Evolutionary conservation across 2,888 invertebrate genomes (phyloP).

Genomic region (Endotricha flammealis): DNA sequence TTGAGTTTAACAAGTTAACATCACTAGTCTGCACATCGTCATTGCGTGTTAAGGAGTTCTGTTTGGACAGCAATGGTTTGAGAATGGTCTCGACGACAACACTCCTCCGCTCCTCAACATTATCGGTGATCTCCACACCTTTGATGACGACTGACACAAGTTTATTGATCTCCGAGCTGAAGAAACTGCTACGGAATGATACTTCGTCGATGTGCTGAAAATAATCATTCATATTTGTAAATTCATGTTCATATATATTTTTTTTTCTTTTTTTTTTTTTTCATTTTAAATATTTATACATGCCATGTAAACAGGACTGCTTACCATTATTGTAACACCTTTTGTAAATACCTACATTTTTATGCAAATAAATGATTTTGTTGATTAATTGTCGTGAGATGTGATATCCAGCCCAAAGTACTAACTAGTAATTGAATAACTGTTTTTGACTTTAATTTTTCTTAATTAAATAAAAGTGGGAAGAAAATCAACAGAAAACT

Average conservation of each 20-base stretch:
- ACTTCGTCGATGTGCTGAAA: slow-evolving; percentile 90
- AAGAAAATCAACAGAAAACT: too few species aligned
- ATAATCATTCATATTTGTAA: slow-evolving; percentile 9
- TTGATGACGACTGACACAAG: slow-evolving; percentile 88
- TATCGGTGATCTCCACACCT: slow-evolving; percentile 89
- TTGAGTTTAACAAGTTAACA: slow-evolving; percentile 29
- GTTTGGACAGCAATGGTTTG: slow-evolving; percentile 69
- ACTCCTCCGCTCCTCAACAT: slow-evolving; percentile 76
- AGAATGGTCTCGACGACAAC: slow-evolving; percentile 65
- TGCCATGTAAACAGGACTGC: too few species aligned
- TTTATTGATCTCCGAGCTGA: slow-evolving; percentile 93
- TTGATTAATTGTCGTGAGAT: too few species aligned
- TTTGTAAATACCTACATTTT: neutral
- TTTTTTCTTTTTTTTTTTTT: too few species aligned
- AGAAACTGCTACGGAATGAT: slow-evolving; percentile 90
- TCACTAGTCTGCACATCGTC: slow-evolving; percentile 26
- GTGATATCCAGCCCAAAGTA: too few species aligned
- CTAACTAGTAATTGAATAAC: too few species aligned
- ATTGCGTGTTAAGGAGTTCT: slow-evolving; percentile 49
- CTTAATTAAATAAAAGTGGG: too few species aligned
- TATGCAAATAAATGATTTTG: neutral
- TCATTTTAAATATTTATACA: too few species aligned
- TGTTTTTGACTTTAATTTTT: too few species aligned
- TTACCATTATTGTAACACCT: too few species aligned
- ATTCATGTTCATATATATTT: neutral